Percentiles rank a stretch among this genome's conserved stretches.
Evolutionary conservation across 2,888 invertebrate species (phyloP).

Genomic region (Sphinx pinastri): DNA sequence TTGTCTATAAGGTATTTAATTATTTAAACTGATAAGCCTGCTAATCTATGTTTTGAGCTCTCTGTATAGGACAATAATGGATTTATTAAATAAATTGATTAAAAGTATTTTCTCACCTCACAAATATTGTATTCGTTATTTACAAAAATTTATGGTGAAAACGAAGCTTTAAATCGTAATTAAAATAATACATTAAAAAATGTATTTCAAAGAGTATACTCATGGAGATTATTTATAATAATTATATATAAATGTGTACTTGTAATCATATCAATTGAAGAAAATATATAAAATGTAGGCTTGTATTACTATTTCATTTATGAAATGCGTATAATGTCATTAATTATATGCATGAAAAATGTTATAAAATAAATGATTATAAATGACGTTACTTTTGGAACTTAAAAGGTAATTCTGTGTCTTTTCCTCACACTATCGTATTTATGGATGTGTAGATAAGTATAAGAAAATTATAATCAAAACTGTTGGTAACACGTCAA

Average conservation of each 20-base stretch:
- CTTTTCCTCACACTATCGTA: neutral
- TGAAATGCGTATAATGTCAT: neutral
- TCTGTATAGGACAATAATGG: conserved; percentile 24
- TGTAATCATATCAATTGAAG: conserved; percentile 16
- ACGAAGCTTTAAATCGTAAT: conserved; percentile 80
- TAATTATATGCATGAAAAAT: neutral
- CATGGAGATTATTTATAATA: conserved; percentile 23
- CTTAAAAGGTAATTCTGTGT: neutral
- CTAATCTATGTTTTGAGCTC: conserved; percentile 13
- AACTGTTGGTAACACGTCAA: neutral
- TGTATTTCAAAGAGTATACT: conserved; percentile 30
- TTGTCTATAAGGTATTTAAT: conserved; percentile 3
- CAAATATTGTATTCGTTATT: conserved; percentile 34
- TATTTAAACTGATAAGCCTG: neutral
- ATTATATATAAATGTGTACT: conserved; percentile 13
- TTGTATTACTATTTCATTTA: neutral
- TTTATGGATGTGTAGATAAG: neutral
- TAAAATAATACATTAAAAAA: conserved; percentile 56
- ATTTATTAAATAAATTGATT: conserved; percentile 52
- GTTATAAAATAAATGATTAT: neutral
- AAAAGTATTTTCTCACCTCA: conserved; percentile 53
- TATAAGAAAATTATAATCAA: neutral
- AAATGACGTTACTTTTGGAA: neutral
- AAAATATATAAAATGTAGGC: conserved; percentile 2
- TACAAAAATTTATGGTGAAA: conserved; percentile 68